A percentile compares a stretch with the other conserved stretches of the same genome.
Evolutionary conservation across 1,140 invertebrate genomes (phyloP).

Genomic region (Sweltsa coloradensis): DNA sequence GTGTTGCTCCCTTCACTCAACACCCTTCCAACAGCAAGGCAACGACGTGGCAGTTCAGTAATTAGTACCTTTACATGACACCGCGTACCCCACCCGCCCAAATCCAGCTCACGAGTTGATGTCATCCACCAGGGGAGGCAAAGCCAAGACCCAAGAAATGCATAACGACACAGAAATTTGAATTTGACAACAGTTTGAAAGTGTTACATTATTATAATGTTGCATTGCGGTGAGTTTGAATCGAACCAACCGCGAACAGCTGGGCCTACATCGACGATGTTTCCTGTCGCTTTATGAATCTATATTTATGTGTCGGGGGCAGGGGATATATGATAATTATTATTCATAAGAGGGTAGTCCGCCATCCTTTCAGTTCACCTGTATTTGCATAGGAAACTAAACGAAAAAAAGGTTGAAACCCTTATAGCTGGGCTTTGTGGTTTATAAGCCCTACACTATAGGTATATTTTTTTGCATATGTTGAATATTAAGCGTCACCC

Average conservation of each 20-base stretch:
- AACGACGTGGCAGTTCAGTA: too few relatives aligned
- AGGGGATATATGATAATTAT: conserved; percentile 4
- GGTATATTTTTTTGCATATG: conserved; percentile 1
- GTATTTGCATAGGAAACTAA: conserved; percentile 4
- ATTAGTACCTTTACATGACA: too few relatives aligned
- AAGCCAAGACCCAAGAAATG: too few relatives aligned
- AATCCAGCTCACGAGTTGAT: too few relatives aligned
- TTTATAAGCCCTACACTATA: conserved; percentile 3
- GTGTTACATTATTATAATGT: neutral
- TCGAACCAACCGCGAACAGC: neutral
- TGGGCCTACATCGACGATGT: neutral
- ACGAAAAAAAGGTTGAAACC: neutral
- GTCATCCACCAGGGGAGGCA: too few relatives aligned
- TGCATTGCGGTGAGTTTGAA: neutral
- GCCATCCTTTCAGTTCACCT: conserved; percentile 2
- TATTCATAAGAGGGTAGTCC: conserved; percentile 4
- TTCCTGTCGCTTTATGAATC: neutral
- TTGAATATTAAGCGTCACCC: conserved; percentile 1
- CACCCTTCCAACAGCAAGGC: too few relatives aligned
- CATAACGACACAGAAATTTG: neutral
- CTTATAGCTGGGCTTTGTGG: neutral
- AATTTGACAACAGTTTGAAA: neutral
- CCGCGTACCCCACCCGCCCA: too few relatives aligned
- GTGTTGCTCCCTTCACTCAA: too few relatives aligned
- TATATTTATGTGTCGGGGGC: too few relatives aligned